These are phyloP conservation scores for Dolichoris vasculosae DNA, from an alignment of 1,140 invertebrate genomes.

Conservation along the genomic window DNA sequence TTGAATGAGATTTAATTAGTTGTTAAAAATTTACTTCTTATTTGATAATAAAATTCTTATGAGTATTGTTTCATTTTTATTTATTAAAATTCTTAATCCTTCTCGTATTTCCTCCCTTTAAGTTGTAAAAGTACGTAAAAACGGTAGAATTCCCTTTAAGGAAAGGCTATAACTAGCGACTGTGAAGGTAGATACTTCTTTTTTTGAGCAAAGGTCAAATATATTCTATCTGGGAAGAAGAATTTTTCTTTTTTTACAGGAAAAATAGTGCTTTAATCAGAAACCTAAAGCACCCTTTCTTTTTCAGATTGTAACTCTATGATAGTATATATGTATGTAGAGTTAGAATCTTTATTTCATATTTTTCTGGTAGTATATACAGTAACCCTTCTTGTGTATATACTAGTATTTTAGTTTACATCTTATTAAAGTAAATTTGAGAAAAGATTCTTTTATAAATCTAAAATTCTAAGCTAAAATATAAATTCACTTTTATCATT, in stretches of 20 bases:
- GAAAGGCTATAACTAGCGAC: not conserved
- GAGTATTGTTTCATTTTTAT: not conserved
- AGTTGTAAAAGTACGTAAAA: not conserved
- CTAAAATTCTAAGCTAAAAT: not conserved
- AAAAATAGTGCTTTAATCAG: slow-evolving; percentile 11
- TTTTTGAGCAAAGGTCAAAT: not conserved
- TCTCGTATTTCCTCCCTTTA: not conserved
- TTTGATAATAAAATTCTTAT: not conserved
- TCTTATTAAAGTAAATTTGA: not conserved
- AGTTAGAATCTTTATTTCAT: not conserved
- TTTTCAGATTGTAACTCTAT: slow-evolving; percentile 2
- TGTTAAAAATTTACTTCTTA: not conserved
- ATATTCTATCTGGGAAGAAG: not conserved
- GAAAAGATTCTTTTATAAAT: not conserved
- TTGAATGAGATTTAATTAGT: too few species aligned
- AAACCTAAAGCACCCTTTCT: not conserved
- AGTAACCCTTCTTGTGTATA: not conserved
- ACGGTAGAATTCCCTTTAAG: not conserved
- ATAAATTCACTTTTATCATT: not conserved
- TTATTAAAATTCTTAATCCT: not conserved
- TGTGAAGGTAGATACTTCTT: not conserved
- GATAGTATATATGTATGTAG: not conserved
- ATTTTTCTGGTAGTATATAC: not conserved
- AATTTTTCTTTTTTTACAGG: slow-evolving; percentile 22
- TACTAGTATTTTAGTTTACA: not conserved